Evolutionary conservation across 35 echinoderm and acorn worm species (phyloP).

Genomic region (Ophiothrix spiculata): DNA sequence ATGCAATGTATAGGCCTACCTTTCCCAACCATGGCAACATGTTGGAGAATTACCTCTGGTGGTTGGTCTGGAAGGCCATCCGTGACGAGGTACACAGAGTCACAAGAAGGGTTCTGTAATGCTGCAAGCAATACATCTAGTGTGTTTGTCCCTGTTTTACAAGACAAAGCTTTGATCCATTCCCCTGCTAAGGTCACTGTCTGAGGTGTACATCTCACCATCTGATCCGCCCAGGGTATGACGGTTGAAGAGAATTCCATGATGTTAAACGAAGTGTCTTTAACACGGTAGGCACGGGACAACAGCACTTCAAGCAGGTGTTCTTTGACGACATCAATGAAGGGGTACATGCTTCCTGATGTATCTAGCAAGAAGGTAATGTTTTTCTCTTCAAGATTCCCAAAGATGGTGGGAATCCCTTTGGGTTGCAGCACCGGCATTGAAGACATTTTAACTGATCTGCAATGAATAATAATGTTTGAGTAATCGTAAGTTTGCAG

Average conservation of each 20-base stretch:
- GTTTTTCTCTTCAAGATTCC: conserved; percentile 80
- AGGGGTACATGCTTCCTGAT: conserved; percentile 79
- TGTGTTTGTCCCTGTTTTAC: conserved; percentile 78
- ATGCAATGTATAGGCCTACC: conserved; percentile 66
- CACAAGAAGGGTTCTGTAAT: conserved; percentile 63
- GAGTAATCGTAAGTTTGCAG: background rate
- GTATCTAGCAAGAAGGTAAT: conserved; percentile 88
- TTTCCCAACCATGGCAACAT: conserved; percentile 49
- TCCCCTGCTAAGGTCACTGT: conserved; percentile 82
- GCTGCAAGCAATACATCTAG: conserved; percentile 76
- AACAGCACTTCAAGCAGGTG: conserved; percentile 76
- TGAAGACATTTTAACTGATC: conserved; percentile 29
- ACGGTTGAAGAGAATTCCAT: conserved; percentile 70
- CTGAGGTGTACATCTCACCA: conserved; percentile 89
- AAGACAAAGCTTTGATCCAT: conserved; percentile 63
- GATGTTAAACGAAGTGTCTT: conserved; percentile 83
- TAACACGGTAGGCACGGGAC: conserved; percentile 49
- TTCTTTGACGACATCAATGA: conserved; percentile 67
- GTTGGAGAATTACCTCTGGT: conserved; percentile 45
- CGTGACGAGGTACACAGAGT: conserved; percentile 82
- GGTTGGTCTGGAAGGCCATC: conserved; percentile 89
- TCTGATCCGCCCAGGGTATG: conserved; percentile 83
- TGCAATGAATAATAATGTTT: background rate
- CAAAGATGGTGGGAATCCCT: conserved; percentile 84
- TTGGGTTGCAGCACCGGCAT: conserved; percentile 17